Percentiles rank a stretch among this genome's conserved stretches.
phyloP scores from a whole-genome alignment of 37 sponge, comb jelly and placozoan genomes.

The Bolinopsis microptera region DNA sequence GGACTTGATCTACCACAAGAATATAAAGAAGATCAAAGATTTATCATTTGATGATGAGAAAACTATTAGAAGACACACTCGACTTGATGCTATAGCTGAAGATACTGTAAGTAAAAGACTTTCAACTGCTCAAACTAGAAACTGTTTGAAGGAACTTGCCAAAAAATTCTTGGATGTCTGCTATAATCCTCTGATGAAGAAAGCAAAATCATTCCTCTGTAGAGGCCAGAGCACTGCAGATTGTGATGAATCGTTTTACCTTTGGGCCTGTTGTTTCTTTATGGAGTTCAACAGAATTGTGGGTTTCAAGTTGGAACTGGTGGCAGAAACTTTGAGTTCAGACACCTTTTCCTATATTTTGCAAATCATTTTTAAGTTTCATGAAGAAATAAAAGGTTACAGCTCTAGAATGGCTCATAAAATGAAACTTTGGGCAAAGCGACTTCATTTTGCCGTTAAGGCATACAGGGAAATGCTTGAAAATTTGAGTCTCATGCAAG shows the following conservation, averaged over 20 bases:
- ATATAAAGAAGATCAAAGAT: conserved; percentile 46
- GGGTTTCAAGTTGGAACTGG: conserved; percentile 39
- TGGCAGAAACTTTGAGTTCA: conserved; percentile 45
- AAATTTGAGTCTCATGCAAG: conserved; percentile 42
- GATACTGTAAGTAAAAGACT: background rate
- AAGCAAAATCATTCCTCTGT: conserved; percentile 37
- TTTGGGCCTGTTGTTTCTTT: conserved; percentile 48
- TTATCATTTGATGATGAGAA: conserved; percentile 66
- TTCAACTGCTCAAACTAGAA: conserved; percentile 29
- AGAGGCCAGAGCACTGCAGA: conserved; percentile 33
- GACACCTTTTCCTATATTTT: conserved; percentile 49
- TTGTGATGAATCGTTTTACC: conserved; percentile 55
- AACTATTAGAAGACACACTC: conserved; percentile 5
- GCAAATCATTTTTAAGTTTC: conserved; percentile 37
- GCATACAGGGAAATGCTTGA: conserved; percentile 47
- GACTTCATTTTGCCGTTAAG: conserved; percentile 13
- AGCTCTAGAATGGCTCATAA: background rate
- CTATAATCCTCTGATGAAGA: conserved; percentile 50
- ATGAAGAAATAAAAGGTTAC: conserved; percentile 56
- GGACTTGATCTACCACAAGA: conserved; percentile 58
- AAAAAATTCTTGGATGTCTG: conserved; percentile 38
- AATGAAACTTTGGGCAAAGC: background rate
- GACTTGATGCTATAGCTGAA: conserved; percentile 23
- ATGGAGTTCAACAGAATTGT: conserved; percentile 62
- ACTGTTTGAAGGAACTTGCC: conserved; percentile 2